Conservation (phyloP, 2,888 invertebrate genomes). For the Drosophila paucipuncta region DNA sequence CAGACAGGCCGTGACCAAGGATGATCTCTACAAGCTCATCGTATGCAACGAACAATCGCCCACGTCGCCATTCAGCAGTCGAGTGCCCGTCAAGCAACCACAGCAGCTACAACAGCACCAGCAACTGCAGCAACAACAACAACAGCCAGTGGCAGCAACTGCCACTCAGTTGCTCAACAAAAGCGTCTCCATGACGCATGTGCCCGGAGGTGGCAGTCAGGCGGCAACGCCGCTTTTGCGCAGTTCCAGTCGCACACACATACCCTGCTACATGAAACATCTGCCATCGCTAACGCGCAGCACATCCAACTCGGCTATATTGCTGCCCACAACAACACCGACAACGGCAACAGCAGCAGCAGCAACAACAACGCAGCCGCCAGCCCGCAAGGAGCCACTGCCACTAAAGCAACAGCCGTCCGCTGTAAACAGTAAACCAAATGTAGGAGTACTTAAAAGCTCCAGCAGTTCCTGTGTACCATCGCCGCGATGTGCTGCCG, state of each 20-base stretch:
- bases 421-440: conserved; percentile 31
- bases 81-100: conserved; percentile 76
- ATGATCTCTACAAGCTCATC: conserved; percentile 85
- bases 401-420: conserved; percentile 32
- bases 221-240: conserved; percentile 58
- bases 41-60: conserved; percentile 82
- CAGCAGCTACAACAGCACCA: conserved; percentile 38
- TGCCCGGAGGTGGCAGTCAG: conserved; percentile 66
- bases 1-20: conserved; percentile 84
- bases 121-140: conserved; percentile 27
- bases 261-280: conserved; percentile 85
- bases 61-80: conserved; percentile 62
- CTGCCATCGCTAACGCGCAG: conserved; percentile 84
- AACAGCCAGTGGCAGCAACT: conserved; percentile 16
- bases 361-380: conserved; percentile 20
- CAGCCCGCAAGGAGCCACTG: conserved; percentile 36
- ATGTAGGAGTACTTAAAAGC: conserved; percentile 81
- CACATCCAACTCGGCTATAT: conserved; percentile 84
- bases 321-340: conserved; percentile 51
- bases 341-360: conserved; percentile 3
- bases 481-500: conserved; percentile 65
- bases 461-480: conserved; percentile 85
- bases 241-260: conserved; percentile 83
- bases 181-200: conserved; percentile 84
- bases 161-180: conserved; percentile 74